Percentiles rank a stretch among this genome's conserved stretches.
These are phyloP conservation scores for Delia radicum DNA, from an alignment of 1,140 invertebrate genomes.

Conservation along the genomic window DNA sequence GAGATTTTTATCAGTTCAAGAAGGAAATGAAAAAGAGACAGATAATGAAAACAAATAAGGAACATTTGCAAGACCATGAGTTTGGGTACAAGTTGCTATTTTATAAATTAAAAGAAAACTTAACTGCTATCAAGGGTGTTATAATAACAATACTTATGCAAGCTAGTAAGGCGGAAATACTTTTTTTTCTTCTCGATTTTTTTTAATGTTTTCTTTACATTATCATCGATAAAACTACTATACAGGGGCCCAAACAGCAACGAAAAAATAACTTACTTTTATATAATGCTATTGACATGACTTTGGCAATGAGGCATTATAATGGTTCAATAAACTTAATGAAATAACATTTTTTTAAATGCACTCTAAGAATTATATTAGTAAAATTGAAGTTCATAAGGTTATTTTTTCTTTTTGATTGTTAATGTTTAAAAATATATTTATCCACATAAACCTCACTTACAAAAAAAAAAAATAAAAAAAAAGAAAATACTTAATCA, in stretches of 20 bases:
- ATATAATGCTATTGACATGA: conserved; percentile 11
- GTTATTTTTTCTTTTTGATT: too few relatives aligned
- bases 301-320: conserved; percentile 21
- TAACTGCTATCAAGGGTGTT: background rate
- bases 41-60: background rate
- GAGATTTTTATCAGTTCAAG: background rate
- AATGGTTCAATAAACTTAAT: conserved; percentile 23
- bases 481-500: too few relatives aligned
- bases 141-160: background rate
- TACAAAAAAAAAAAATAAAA: too few relatives aligned
- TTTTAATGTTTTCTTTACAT: too few relatives aligned
- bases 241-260: background rate
- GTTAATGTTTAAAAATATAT: too few relatives aligned
- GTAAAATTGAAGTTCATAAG: too few relatives aligned
- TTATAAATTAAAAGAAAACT: background rate
- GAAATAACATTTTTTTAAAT: conserved; percentile 20
- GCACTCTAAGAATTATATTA: too few relatives aligned
- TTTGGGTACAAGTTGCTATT: background rate
- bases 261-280: background rate
- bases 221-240: too few relatives aligned
- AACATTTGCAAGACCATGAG: background rate
- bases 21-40: background rate
- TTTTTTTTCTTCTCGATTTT: too few relatives aligned
- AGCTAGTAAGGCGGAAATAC: too few relatives aligned
- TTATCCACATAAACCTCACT: too few relatives aligned